These are phyloP conservation scores for Nasua narica DNA, from an alignment of 2,797 vertebrate species.

Conservation along the genomic window DNA sequence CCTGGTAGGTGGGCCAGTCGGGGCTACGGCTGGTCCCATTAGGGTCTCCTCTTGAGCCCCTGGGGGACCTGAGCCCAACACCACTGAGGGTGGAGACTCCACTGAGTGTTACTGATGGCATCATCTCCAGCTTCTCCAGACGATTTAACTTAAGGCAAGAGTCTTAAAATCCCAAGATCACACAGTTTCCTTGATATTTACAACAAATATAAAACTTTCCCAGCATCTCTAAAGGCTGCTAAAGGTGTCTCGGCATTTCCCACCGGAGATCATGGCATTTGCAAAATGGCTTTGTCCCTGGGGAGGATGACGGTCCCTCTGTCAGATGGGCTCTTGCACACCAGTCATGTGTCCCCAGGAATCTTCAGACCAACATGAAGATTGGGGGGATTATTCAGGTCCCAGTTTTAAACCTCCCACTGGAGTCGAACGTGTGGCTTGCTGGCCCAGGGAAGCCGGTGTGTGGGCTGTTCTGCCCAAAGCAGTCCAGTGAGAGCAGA, in stretches of 20 bases:
- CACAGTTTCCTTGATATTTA: background rate
- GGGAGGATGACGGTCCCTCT: background rate
- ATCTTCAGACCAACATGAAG: slow-evolving; percentile 35
- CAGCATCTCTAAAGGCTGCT: background rate
- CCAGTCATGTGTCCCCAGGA: slow-evolving; percentile 28
- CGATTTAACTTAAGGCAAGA: background rate
- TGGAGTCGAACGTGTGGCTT: slow-evolving; percentile 40
- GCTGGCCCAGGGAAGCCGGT: background rate
- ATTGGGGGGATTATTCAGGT: slow-evolving; percentile 46
- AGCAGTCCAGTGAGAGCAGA: slow-evolving; percentile 44
- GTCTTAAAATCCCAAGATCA: background rate
- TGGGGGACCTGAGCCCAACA: background rate
- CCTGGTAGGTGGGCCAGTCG: background rate
- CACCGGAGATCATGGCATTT: background rate
- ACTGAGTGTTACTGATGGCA: background rate
- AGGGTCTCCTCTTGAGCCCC: background rate
- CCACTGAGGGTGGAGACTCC: rapidly evolving
- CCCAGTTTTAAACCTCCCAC: slow-evolving; percentile 20
- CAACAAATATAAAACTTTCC: background rate
- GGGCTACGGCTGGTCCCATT: background rate
- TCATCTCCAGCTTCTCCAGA: background rate
- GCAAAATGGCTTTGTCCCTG: background rate
- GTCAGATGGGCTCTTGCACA: no score
- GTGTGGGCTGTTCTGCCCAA: no score
- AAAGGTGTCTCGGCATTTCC: slow-evolving; percentile 38